These are phyloP conservation scores for Neodon shergylaensis DNA, from an alignment of 2,113 vertebrate genomes.

Conservation along the genomic window DNA sequence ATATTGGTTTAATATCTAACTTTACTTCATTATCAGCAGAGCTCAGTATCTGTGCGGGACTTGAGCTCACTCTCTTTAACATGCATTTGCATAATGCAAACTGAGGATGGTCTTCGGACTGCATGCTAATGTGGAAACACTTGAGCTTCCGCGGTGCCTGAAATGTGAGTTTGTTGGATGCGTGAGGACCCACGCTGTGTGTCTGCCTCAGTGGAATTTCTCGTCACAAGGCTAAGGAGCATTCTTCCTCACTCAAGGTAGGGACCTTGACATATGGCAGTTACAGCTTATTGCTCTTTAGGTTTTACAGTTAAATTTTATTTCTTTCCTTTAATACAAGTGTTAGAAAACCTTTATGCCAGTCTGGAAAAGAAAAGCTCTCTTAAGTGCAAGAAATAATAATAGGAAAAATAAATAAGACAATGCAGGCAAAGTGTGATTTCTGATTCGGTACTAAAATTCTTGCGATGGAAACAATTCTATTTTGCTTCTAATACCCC, in stretches of 20 bases:
- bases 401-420: not conserved
- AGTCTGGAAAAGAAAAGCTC: not conserved
- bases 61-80: not conserved
- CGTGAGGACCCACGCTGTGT: not conserved
- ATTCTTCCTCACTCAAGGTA: not conserved
- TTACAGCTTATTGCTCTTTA: not conserved
- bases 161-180: not conserved
- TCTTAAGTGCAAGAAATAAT: not conserved
- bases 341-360: not conserved
- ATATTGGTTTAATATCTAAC: conserved; percentile 66
- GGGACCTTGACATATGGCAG: conserved; percentile 7
- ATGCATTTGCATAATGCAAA: conserved; percentile 47
- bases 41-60: not conserved
- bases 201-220: not conserved
- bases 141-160: not conserved
- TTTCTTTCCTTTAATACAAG: not conserved
- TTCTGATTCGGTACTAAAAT: conserved; percentile 19
- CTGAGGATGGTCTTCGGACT: conserved; percentile 37
- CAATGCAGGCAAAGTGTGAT: not conserved
- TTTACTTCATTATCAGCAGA: conserved; percentile 41
- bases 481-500: not conserved
- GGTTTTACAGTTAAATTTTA: conserved; percentile 43
- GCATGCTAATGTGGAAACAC: conserved; percentile 11
- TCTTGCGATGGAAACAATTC: not conserved
- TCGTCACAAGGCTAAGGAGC: not conserved